Evolutionary conservation across 2,888 invertebrate species (phyloP), one percentile per base, ranked within the genome.

Genomic region (Caenorhabditis afra): DNA sequence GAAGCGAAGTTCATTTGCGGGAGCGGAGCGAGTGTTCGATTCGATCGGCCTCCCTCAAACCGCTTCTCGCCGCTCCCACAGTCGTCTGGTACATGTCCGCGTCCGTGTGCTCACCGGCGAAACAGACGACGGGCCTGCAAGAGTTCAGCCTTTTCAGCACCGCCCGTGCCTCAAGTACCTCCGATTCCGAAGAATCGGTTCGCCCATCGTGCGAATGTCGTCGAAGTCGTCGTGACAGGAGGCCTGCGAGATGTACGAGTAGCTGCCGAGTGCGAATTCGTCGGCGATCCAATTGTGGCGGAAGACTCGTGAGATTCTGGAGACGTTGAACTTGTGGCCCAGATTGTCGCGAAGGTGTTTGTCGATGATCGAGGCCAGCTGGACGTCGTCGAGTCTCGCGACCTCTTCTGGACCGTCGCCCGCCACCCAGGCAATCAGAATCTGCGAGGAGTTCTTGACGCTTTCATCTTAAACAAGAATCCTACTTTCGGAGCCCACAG

Each of bases 381-480:
- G 53, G 1, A n/a, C n/a, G 18, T 76, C 68, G 11, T 41, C 12
- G 12, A 76, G 10, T 8, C 52, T 58, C 8, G 64, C 29, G 14
- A 55, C 58, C 45, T 44, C 50, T 29, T 29, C 29, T 22, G 68
- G 67, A 0, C 67, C 68, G 37, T 83, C 61, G 37, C 86, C 86
- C 22, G 84, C 84, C 12, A 86, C 18, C 86, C 86, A 86, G 14
- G 70, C 76, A 14, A 85, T 76, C 0, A 86, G 75, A n/a, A 85
- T 57, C 79, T 85, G 29, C 58, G 73, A 55, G 16, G 14, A 45
- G 39, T 37, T 57, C 16, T n/a, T 29, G 29, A 29, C 29, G 29
- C n/a, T n/a, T n/a, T n/a, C n/a, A n/a, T n/a, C n/a, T 29, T 3
- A 29, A 3, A 29, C 3, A 35, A 55, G 23, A n/a, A 35, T 14